Percentiles rank a stretch among this genome's conserved stretches.
phyloP scores from a whole-genome alignment of 2,113 vertebrate species.

The Tychaedon coryphoeus region DNA sequence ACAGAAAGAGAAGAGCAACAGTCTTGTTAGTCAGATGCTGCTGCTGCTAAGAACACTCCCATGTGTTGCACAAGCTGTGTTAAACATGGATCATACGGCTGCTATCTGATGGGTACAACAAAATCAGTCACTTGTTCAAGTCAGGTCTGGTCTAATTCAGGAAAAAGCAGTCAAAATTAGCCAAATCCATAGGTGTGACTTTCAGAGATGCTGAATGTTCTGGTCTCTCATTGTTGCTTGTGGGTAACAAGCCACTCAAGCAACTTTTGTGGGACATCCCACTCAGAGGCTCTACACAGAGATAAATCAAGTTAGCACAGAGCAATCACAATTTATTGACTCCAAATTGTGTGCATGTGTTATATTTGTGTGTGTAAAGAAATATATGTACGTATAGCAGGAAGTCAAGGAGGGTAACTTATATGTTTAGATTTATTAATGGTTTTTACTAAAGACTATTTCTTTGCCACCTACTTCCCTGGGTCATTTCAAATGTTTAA shows the following conservation, averaged over 20 bases:
- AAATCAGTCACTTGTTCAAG: neutral
- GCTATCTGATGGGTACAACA: slow-evolving; percentile 17
- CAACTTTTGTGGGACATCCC: neutral
- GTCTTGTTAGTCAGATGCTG: slow-evolving; percentile 17
- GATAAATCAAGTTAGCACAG: neutral
- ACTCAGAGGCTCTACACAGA: slow-evolving; percentile 49
- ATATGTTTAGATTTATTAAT: neutral
- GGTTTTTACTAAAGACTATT: neutral
- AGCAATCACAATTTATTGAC: neutral
- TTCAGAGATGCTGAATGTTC: neutral
- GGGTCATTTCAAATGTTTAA: neutral
- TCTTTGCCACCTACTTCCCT: neutral
- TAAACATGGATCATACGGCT: slow-evolving; percentile 16
- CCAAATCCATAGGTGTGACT: neutral
- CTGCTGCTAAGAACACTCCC: slow-evolving; percentile 8
- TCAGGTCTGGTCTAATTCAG: neutral
- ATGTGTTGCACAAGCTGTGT: slow-evolving; percentile 53
- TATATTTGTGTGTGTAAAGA: neutral
- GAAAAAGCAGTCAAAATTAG: neutral
- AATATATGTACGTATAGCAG: neutral
- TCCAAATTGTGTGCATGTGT: neutral
- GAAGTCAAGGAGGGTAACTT: neutral
- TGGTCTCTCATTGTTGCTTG: neutral
- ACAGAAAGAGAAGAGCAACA: slow-evolving; percentile 24
- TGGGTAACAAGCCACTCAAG: neutral